Percentiles rank a stretch among this genome's conserved stretches.
Evolutionary conservation across 2,888 invertebrate genomes (phyloP).

Genomic region (Xestia xanthographa): DNA sequence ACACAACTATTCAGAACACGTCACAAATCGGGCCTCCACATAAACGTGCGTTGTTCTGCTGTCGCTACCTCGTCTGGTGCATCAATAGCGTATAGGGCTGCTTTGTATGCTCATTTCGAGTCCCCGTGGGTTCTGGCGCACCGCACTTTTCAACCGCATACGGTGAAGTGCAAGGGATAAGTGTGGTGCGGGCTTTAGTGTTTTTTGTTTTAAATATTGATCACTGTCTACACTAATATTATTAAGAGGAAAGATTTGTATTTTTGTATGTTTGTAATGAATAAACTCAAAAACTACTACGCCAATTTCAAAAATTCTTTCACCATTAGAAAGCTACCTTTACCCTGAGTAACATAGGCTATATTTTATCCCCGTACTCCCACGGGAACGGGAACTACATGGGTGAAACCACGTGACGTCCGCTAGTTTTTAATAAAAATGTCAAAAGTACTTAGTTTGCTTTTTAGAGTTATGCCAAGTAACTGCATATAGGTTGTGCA

Average conservation of each 20-base stretch:
- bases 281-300: too few species aligned
- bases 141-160: slow-evolving; percentile 72
- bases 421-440: neutral
- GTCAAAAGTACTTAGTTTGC: neutral
- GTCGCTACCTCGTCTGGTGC: slow-evolving; percentile 68
- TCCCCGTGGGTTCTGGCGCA: slow-evolving; percentile 69
- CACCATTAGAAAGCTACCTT: too few species aligned
- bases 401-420: too few species aligned
- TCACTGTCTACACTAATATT: too few species aligned
- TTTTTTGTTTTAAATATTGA: neutral
- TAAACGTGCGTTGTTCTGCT: slow-evolving; percentile 50
- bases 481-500: neutral
- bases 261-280: too few species aligned
- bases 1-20: slow-evolving; percentile 31
- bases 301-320: too few species aligned
- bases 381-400: too few species aligned
- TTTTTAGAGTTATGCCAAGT: neutral
- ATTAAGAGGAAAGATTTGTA: too few species aligned
- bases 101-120: slow-evolving; percentile 78
- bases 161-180: slow-evolving; percentile 16
- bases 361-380: too few species aligned
- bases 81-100: slow-evolving; percentile 73
- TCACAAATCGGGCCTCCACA: slow-evolving; percentile 15
- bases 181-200: neutral
- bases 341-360: too few species aligned